These are phyloP conservation scores for Papilio polyxenes DNA, from an alignment of 1,140 invertebrate genomes.

Conservation along the genomic window DNA sequence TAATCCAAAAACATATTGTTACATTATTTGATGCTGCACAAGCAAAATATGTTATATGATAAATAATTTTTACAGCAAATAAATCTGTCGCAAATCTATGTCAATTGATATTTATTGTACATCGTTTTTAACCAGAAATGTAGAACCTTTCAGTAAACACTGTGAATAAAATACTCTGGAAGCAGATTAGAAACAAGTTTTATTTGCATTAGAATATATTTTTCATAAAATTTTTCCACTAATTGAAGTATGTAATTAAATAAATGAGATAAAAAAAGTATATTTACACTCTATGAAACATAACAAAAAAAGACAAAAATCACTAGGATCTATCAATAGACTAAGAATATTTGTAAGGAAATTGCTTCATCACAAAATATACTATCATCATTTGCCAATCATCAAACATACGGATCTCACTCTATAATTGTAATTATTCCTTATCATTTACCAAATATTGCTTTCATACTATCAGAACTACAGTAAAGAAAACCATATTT, in stretches of 20 bases:
- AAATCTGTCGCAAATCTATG: slow-evolving; percentile 36
- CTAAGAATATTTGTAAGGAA: slow-evolving; percentile 32
- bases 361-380: slow-evolving; percentile 8
- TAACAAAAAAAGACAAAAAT: slow-evolving; percentile 26
- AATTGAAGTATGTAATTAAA: slow-evolving; percentile 18
- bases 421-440: slow-evolving; percentile 12
- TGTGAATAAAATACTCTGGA: slow-evolving; percentile 24
- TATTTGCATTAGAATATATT: slow-evolving; percentile 26
- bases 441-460: slow-evolving; percentile 36
- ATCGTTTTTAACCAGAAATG: neutral
- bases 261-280: slow-evolving; percentile 13
- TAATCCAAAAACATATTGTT: neutral
- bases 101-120: neutral
- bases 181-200: slow-evolving; percentile 17
- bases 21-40: neutral
- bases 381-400: neutral
- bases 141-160: neutral
- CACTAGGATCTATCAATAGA: slow-evolving; percentile 25
- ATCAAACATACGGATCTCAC: slow-evolving; percentile 21
- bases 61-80: neutral
- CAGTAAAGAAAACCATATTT: slow-evolving; percentile 40
- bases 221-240: slow-evolving; percentile 15
- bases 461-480: slow-evolving; percentile 38
- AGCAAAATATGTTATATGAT: neutral
- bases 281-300: slow-evolving; percentile 34